phyloP scores from a whole-genome alignment of 2,888 invertebrate species.

The Zygogramma bicolorata region DNA sequence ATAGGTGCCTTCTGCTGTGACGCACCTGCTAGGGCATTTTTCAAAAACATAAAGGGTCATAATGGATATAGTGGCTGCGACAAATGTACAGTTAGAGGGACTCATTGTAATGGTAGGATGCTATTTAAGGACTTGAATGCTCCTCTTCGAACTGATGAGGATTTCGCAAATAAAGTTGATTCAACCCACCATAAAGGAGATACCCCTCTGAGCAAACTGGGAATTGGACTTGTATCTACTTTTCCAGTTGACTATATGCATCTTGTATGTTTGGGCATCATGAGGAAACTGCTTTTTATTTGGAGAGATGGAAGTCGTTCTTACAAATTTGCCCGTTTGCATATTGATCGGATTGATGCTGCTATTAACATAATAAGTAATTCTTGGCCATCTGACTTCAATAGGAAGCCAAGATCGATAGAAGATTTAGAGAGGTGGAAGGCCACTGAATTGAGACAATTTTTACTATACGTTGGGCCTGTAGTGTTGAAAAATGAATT shows the following conservation, averaged over 20 bases:
- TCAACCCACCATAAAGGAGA: neutral
- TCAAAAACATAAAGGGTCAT: slow-evolving; percentile 15
- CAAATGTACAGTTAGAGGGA: slow-evolving; percentile 7
- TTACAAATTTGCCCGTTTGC: neutral
- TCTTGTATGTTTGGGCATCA: slow-evolving; percentile 10
- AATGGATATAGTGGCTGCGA: slow-evolving; percentile 19
- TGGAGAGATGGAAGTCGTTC: slow-evolving; percentile 12
- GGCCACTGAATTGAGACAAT: slow-evolving; percentile 32
- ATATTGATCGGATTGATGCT: neutral
- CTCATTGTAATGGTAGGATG: slow-evolving; percentile 10
- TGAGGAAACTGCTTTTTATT: slow-evolving; percentile 9
- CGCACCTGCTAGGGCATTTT: slow-evolving; percentile 10
- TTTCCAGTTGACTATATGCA: slow-evolving; percentile 16
- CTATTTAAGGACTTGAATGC: neutral
- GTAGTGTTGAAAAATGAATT: slow-evolving; percentile 28
- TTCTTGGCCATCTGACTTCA: slow-evolving; percentile 31
- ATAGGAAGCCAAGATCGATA: slow-evolving; percentile 31
- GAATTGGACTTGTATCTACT: neutral
- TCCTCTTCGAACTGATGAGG: neutral
- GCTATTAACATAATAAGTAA: neutral
- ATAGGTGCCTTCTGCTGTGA: slow-evolving; percentile 22
- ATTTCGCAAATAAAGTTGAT: neutral
- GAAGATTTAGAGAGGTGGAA: slow-evolving; percentile 30
- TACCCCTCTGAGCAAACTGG: neutral
- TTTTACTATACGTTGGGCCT: slow-evolving; percentile 32